Percentiles rank a stretch among this genome's conserved stretches.
Conservation (phyloP, 1,140 invertebrate species). For the Sipha flava region DNA sequence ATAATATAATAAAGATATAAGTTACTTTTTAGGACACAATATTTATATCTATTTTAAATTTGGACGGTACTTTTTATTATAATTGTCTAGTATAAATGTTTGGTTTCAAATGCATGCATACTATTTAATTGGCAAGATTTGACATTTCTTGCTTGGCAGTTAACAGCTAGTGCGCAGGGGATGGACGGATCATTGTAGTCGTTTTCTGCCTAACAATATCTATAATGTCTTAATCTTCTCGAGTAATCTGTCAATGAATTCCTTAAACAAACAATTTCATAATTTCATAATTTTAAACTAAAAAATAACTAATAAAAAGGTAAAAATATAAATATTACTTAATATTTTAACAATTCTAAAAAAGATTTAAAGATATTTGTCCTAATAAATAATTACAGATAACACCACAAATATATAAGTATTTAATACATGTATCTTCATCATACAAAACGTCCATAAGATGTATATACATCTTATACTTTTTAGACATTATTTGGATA, state of each 20-base stretch:
- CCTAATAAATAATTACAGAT: too few relatives aligned
- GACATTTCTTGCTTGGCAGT: constrained; percentile 18
- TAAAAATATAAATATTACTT: too few relatives aligned
- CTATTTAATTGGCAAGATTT: not conserved
- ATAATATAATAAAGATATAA: not conserved
- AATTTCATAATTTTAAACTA: too few relatives aligned
- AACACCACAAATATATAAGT: too few relatives aligned
- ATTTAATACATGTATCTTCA: too few relatives aligned
- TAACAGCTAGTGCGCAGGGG: not conserved
- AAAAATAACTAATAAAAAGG: too few relatives aligned
- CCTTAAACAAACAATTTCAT: not conserved
- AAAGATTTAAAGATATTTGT: too few relatives aligned
- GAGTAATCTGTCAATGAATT: constrained; percentile 10
- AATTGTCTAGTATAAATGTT: not conserved
- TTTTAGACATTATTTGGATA: too few relatives aligned
- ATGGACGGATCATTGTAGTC: not conserved
- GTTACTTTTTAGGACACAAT: not conserved
- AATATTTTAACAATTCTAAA: too few relatives aligned
- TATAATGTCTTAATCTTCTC: constrained; percentile 23
- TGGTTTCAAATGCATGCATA: not conserved
- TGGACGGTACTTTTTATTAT: constrained; percentile 7
- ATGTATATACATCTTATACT: too few relatives aligned
- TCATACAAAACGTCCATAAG: too few relatives aligned
- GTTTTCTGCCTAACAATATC: not conserved
- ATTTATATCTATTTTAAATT: not conserved